Conservation (phyloP, 2,888 invertebrate species). For the Biston betularia region DNA sequence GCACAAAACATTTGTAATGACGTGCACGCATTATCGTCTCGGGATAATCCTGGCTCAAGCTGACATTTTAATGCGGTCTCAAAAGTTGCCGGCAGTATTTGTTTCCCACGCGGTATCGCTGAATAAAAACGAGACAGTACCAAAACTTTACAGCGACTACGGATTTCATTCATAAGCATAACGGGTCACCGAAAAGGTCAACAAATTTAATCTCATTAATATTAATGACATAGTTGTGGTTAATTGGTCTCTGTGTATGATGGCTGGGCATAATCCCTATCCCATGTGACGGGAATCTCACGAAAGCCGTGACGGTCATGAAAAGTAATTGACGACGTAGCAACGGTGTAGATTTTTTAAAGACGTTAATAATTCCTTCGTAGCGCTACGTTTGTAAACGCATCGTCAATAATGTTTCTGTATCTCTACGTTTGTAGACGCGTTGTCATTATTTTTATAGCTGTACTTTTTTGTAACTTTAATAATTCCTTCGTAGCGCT, state of each 20-base stretch:
- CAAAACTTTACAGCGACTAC: background rate
- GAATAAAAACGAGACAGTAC: constrained; percentile 9
- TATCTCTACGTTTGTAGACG: background rate
- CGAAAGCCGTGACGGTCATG: background rate
- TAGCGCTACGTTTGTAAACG: background rate
- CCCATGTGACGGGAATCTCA: too few relatives aligned
- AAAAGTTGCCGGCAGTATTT: constrained; percentile 38
- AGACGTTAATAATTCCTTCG: background rate
- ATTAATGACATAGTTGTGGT: background rate
- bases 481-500: too few relatives aligned
- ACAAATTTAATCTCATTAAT: background rate
- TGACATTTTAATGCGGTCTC: constrained; percentile 31
- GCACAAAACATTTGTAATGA: constrained; percentile 4
- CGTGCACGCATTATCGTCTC: constrained; percentile 27
- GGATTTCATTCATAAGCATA: background rate
- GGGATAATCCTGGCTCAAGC: constrained; percentile 15
- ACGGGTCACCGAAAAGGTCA: background rate
- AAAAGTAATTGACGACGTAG: background rate
- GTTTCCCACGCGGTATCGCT: constrained; percentile 38
- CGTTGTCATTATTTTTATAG: background rate
- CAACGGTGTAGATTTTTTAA: background rate
- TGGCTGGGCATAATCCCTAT: too few relatives aligned
- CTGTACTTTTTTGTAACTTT: too few relatives aligned
- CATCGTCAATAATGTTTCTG: too few relatives aligned
- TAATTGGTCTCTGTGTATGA: background rate